Evolutionary conservation across 2,888 invertebrate genomes (phyloP).

Genomic region (Vanessa cardui): DNA sequence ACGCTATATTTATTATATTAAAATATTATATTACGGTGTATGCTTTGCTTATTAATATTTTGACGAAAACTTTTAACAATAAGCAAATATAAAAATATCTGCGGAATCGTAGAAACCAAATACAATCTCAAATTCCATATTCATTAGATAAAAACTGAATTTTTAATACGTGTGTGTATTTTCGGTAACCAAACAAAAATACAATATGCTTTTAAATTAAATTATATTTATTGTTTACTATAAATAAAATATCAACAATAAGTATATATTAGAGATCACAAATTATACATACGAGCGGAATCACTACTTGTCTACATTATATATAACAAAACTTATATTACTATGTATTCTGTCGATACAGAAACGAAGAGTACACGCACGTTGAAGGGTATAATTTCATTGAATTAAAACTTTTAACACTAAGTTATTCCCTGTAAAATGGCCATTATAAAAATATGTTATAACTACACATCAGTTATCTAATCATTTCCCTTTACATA

Average conservation of each 20-base stretch:
- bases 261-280: conserved; percentile 66
- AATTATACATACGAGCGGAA: conserved; percentile 48
- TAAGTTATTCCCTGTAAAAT: conserved; percentile 11
- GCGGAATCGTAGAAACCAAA: no score
- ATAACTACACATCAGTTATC: background rate
- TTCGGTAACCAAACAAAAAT: background rate
- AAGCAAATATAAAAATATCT: no score
- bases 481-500: background rate
- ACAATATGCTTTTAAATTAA: conserved; percentile 19
- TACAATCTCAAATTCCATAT: background rate
- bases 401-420: background rate
- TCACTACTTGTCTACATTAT: conserved; percentile 33
- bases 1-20: no score
- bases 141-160: no score
- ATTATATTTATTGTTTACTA: conserved; percentile 34
- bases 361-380: background rate
- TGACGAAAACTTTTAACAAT: no score
- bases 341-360: background rate
- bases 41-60: no score
- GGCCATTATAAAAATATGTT: conserved; percentile 1
- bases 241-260: conserved; percentile 56
- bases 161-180: no score
- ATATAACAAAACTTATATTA: conserved; percentile 12
- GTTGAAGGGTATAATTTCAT: background rate
- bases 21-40: no score